Base-by-base conservation (phyloP, 2,113 vertebrate species). In the Catagonus wagneri region DNA sequence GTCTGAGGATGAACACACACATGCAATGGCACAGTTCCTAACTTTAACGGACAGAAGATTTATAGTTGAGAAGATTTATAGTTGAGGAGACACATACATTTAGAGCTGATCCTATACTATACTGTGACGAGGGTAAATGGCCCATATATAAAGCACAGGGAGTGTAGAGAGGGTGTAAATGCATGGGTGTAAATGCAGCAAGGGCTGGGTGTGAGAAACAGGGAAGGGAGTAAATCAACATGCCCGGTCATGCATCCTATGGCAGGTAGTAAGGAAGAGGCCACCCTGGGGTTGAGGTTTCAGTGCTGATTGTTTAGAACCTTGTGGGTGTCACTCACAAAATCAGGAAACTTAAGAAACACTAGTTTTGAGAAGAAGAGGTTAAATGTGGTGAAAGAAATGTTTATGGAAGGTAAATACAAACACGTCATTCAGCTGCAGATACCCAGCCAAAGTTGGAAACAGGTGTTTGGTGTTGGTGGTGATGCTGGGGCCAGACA, bases 181-280 rank as follows among this genome's bases (percentile, higher is more conserved):
- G 2, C 65, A 9, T n/a, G n/a, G n/a, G n/a, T n/a, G n/a, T 15
- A 5, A 17, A 3, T 13, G 56, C 3, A 3, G 9, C 20, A 22
- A 54, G 23, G 39, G 39, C n/a, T 69, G 76, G 39, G 1, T 2
- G 17, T 63, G 56, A 39, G 58, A 7, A 56, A 9, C 54, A 4
- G 0, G 0, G 22, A 9, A 0, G 22, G 66, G 36, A 60, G 50
- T 72, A 13, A 14, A 69, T 32, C 14, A 3, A 1, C 6, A 1
- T 13, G 34, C 9, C 32, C 56, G 15, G n/a, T 27, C 1, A 2
- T 22, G 39, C 76, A 78, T 16, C 32, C 7, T 4, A 2, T 0
- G 69, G n/a, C 32, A 52, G 2, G 16, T 16, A 44, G 54, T 34
- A 12, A 39, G 52, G 44, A n/a, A n/a, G n/a, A 27, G 12, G 56